Evolutionary conservation across 1,140 invertebrate genomes (phyloP).

Genomic region (Chelonus insularis): DNA sequence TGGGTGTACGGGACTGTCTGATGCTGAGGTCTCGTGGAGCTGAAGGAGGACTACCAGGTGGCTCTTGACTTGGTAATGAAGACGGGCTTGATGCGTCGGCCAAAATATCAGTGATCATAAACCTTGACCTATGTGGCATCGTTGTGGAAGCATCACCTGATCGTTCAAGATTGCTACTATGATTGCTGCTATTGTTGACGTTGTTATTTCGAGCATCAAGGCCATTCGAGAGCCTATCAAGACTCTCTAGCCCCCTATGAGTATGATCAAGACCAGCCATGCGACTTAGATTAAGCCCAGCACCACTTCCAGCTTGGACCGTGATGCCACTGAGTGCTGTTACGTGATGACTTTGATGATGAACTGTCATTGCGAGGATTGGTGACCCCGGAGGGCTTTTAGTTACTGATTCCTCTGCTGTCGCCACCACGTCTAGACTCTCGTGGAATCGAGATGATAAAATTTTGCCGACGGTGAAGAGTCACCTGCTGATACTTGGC

Average conservation of each 20-base stretch:
- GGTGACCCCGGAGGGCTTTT: conserved; percentile 47
- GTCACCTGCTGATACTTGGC: conserved; percentile 17
- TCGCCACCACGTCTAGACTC: conserved; percentile 53
- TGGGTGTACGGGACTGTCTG: conserved; percentile 46
- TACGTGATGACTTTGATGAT: conserved; percentile 59
- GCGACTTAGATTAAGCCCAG: conserved; percentile 52
- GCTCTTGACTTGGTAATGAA: conserved; percentile 47
- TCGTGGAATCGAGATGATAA: conserved; percentile 51
- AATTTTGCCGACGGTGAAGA: conserved; percentile 50
- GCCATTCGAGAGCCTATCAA: conserved; percentile 47
- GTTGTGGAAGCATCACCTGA: conserved; percentile 56
- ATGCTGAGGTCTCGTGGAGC: conserved; percentile 55
- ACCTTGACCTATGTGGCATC: conserved; percentile 70
- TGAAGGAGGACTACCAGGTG: conserved; percentile 53
- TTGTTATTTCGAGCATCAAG: conserved; percentile 39
- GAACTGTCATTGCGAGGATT: conserved; percentile 56
- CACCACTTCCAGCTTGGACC: conserved; percentile 38
- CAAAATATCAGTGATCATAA: conserved; percentile 80
- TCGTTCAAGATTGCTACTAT: conserved; percentile 27
- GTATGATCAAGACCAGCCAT: conserved; percentile 49
- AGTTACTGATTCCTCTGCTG: conserved; percentile 50
- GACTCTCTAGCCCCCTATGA: conserved; percentile 41
- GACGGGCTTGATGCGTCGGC: conserved; percentile 61
- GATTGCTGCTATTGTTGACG: conserved; percentile 24
- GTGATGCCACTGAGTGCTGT: conserved; percentile 54